phyloP scores from a whole-genome alignment of 2,888 invertebrate genomes.

The Melanotus villosus region DNA sequence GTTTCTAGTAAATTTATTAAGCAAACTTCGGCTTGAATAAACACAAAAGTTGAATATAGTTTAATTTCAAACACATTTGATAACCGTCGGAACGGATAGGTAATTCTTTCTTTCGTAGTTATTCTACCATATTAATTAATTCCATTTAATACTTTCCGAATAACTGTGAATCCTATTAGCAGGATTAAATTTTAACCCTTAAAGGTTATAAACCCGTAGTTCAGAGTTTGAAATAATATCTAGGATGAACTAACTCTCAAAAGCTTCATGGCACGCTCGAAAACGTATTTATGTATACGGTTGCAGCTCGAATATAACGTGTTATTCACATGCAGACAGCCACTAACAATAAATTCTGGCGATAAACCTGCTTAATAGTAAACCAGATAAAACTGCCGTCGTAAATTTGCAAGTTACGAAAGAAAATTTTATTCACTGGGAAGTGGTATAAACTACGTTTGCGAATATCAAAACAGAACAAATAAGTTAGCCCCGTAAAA shows the following conservation, averaged over 20 bases:
- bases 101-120: too few relatives aligned
- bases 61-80: too few relatives aligned
- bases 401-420: background rate
- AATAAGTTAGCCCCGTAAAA: too few relatives aligned
- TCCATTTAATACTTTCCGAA: background rate
- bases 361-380: background rate
- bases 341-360: background rate
- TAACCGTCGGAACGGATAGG: too few relatives aligned
- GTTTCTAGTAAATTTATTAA: too few relatives aligned
- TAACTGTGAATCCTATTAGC: background rate
- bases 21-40: too few relatives aligned
- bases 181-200: background rate
- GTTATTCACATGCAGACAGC: background rate
- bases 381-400: background rate
- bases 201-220: too few relatives aligned
- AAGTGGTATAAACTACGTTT: too few relatives aligned
- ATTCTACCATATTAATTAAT: background rate
- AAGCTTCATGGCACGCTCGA: background rate
- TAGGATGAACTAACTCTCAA: background rate
- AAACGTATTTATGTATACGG: background rate
- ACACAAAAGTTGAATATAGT: too few relatives aligned
- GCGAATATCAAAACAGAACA: too few relatives aligned
- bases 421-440: too few relatives aligned
- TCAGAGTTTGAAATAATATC: background rate
- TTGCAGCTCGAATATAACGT: background rate